A percentile compares a stretch with the other conserved stretches of the same genome.
These are phyloP conservation scores for Paraplagusia blochii DNA, from an alignment of 2,113 vertebrate genomes.

Conservation along the genomic window DNA sequence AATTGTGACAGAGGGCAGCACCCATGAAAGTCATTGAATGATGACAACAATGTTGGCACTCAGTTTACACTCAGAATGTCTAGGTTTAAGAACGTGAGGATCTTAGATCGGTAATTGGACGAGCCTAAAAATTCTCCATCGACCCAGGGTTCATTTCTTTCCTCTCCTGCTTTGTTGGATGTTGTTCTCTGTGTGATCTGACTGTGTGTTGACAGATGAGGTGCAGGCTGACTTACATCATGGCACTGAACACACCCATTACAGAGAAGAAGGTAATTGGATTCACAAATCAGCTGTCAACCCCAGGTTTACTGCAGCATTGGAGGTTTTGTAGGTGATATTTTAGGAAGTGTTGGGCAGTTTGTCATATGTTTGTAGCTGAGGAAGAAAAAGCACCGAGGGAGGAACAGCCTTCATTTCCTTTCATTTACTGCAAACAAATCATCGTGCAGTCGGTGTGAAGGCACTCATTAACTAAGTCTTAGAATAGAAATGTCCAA, in stretches of 20 bases:
- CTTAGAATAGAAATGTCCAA: no score
- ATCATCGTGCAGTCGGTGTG: no score
- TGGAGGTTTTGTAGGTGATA: conserved; percentile 64
- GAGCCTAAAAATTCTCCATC: neutral
- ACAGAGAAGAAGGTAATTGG: conserved; percentile 68
- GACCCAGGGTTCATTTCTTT: conserved; percentile 1
- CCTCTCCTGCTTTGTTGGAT: neutral
- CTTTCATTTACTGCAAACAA: no score
- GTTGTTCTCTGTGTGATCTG: conserved; percentile 10
- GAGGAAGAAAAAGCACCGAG: conserved; percentile 20
- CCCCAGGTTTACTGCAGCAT: conserved; percentile 65
- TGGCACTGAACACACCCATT: conserved; percentile 69
- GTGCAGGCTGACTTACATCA: conserved; percentile 65
- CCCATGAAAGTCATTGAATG: no score
- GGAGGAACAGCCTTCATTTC: conserved; percentile 8
- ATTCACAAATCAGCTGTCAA: conserved; percentile 76
- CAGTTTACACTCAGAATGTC: neutral
- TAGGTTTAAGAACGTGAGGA: no score
- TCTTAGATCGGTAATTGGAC: neutral
- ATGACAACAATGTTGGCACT: no score
- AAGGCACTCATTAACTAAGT: no score
- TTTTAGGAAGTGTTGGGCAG: conserved; percentile 52
- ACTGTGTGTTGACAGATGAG: conserved; percentile 54
- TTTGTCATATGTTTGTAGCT: conserved; percentile 60
- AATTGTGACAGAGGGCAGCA: no score